phyloP scores from a whole-genome alignment of 2,113 vertebrate genomes.

The Bos javanicus region DNA sequence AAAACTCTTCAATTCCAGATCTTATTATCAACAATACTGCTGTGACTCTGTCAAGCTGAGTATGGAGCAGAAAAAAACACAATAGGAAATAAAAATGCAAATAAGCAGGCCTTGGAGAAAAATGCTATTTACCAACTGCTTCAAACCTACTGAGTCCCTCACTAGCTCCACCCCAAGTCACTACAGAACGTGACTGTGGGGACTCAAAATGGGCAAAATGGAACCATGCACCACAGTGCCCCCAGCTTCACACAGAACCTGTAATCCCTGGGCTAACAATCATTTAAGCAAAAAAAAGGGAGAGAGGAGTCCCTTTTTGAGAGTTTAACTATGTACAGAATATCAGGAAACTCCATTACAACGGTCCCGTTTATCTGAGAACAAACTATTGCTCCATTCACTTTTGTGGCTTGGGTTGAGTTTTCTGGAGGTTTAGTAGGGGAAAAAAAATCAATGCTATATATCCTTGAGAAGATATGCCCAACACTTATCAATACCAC shows the following conservation, averaged over 20 bases:
- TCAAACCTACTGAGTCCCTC: background rate
- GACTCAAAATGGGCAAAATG: background rate
- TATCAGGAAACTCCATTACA: background rate
- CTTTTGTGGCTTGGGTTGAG: background rate
- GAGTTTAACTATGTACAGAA: background rate
- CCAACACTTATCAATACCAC: background rate
- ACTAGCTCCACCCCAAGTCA: background rate
- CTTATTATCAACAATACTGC: background rate
- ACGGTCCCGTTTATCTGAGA: constrained; percentile 12
- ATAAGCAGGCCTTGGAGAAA: constrained; percentile 9
- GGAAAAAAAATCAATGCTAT: background rate
- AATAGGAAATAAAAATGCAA: constrained; percentile 40
- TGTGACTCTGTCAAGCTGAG: background rate
- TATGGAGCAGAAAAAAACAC: background rate
- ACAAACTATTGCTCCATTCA: background rate
- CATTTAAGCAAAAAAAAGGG: background rate
- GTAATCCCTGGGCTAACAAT: background rate
- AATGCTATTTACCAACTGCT: background rate
- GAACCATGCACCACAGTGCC: background rate
- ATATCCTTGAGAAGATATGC: background rate
- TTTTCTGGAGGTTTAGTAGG: background rate
- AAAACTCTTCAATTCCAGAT: background rate
- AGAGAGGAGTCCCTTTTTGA: background rate
- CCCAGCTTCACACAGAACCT: background rate
- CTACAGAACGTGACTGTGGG: background rate